A percentile compares a stretch with the other conserved stretches of the same genome.
Conservation (phyloP, 2,888 invertebrate genomes). For the Criorhina ranunculi region DNA sequence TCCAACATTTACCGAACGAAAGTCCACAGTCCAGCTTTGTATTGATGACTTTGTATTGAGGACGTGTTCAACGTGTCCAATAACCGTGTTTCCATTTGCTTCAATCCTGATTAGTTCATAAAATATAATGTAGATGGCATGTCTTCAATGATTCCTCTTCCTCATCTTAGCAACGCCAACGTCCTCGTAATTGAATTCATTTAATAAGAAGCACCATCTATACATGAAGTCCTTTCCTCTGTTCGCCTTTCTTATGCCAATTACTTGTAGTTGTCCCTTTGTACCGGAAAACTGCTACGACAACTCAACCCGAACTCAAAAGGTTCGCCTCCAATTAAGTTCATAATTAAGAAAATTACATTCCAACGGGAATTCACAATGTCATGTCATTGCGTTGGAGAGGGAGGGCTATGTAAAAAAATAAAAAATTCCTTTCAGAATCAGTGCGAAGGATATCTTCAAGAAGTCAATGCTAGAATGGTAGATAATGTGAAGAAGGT, state of each 20-base stretch:
- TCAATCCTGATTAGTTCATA: too few relatives aligned
- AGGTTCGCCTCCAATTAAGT: constrained; percentile 35
- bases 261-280: constrained; percentile 2
- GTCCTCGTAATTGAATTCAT: constrained; percentile 33
- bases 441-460: constrained; percentile 11
- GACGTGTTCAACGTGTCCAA: too few relatives aligned
- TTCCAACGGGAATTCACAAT: constrained; percentile 33
- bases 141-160: background rate
- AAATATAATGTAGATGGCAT: too few relatives aligned
- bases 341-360: constrained; percentile 57
- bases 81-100: too few relatives aligned
- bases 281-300: background rate
- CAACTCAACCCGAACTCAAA: constrained; percentile 8
- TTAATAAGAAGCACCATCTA: constrained; percentile 21
- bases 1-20: too few relatives aligned
- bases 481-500: background rate
- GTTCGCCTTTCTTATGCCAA: background rate
- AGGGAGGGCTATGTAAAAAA: background rate
- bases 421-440: background rate
- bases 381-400: background rate
- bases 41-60: too few relatives aligned
- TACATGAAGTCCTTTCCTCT: background rate
- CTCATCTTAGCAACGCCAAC: background rate
- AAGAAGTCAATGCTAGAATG: constrained; percentile 3
- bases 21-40: too few relatives aligned